Base-by-base conservation (phyloP, 2,797 vertebrate species). In the Apogon talboti region DNA sequence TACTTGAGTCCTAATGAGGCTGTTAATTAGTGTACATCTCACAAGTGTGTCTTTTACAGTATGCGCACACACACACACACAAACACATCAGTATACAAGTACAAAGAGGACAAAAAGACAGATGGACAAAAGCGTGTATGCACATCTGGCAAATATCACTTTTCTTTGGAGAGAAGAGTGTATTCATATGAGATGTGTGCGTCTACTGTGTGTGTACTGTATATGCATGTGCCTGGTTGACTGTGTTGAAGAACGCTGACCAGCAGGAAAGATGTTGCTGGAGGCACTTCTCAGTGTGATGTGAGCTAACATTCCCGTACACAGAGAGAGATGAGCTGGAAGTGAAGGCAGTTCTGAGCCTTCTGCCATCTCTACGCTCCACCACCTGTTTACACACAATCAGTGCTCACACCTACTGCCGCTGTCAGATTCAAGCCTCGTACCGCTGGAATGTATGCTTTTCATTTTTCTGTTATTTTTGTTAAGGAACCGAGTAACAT, bases 1-100 rank as follows among this genome's bases (percentile, higher is more conserved):
- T 73, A 58, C 78, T 84, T 44, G 60, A 87, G 79, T 69, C 69
- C 67, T 90, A 92, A 92, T 62, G 66, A 87, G 84, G 55, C 73
- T 87, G 87, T 88, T 91, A 92, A 91, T 91, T 88, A 88, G 76
- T 78, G 71, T 81, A 81, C 61, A 61, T 85, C 72, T 82, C 82
- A 80, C 68, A 71, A 87, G 83, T 79, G 68, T 88, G 68, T 75
- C 18, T 71, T 78, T 82, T 66, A 73, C 71, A 52, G 38, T 50
- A 66, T 16, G 2, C 24, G 5, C 57, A 56, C 19, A 53, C 42
- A 52, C 42, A 48, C 53, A 61, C 43, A 45, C 52, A 38, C 54
- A 60, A 51, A 53, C 16, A 45, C 24, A 47, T 46, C 30, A 48
- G 6, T 38, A 65, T 12, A 62, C 45, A 73, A 41, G 7, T 33